Base-by-base conservation (phyloP, 2,888 invertebrate species). In the Chesias legatella region DNA sequence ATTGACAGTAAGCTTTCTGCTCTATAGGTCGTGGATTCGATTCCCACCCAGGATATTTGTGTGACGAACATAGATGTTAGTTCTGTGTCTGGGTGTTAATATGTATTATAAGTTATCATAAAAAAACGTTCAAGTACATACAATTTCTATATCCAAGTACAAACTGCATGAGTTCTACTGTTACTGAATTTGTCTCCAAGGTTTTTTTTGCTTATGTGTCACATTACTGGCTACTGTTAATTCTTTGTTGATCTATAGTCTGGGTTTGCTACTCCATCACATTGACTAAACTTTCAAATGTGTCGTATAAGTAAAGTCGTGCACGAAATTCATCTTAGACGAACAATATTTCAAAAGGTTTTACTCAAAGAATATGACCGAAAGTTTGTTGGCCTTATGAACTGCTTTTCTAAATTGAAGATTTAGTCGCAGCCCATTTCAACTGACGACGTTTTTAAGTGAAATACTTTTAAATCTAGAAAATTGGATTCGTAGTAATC, bases 391-490 rank as follows among this genome's bases (percentile, higher is more conserved):
- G 32, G 25, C 39, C 23, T 21, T 6, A 22, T n/a, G 22, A 22
- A n/a, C 22, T 8, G 7, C 7, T 8, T 17, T 28, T 33, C n/a
- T 7, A 9, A 28, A 20, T 30, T 40, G 9, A 17, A 30, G 33
- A 40, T 30, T 33, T 29, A n/a, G n/a, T n/a, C n/a, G n/a, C n/a
- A n/a, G n/a, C 23, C 33, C 33, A 40, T 40, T 37, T 45, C 3
- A 27, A 24, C 36, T 36, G 35, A 45, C 36, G 36, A 29, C 40
- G 1, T 24, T 41, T 32, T 44, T 35, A 37, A 29, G n/a, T n/a
- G 31, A 34, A 37, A 10, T 20, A 32, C 20, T 40, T 37, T 34
- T 9, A 43, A 4, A 28, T 29, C 9, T 5, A 23, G 9, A 20
- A 36, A 36, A 33, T 35, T 39, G 26, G 4, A 8, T 30, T 33